These are phyloP conservation scores for Baccha elongata DNA, from an alignment of 2,888 invertebrate genomes.

Conservation along the genomic window DNA sequence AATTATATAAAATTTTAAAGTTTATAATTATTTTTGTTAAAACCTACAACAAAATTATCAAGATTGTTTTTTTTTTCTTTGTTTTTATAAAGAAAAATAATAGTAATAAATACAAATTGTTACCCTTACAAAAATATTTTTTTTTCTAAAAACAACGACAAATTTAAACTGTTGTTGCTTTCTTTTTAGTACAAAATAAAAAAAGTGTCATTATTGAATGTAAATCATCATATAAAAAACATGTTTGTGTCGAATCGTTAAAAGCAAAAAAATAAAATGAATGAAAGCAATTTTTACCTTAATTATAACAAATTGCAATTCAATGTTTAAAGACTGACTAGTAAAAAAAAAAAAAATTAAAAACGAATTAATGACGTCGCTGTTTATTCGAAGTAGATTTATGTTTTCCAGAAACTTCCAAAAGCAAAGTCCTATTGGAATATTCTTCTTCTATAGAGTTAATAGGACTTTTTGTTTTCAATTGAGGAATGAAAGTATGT, in stretches of 20 bases:
- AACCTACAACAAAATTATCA: conserved; percentile 19
- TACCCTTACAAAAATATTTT: conserved; percentile 30
- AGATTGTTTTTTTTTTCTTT: conserved; percentile 27
- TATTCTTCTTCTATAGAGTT: conserved; percentile 2
- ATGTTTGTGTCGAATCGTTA: conserved; percentile 61
- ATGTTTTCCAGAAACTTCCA: not conserved
- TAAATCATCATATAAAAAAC: not conserved
- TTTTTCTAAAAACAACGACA: conserved; percentile 18
- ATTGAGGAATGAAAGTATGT: conserved; percentile 5
- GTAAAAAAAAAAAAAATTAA: conserved; percentile 43
- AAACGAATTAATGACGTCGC: conserved; percentile 19
- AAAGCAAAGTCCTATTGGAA: conserved; percentile 22
- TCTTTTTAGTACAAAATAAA: conserved; percentile 60
- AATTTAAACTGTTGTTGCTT: conserved; percentile 43
- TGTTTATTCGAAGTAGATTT: not conserved
- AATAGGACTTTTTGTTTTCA: conserved; percentile 30
- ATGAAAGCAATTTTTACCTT: conserved; percentile 24
- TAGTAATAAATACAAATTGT: conserved; percentile 31
- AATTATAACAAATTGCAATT: conserved; percentile 47
- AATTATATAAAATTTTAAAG: conserved; percentile 42
- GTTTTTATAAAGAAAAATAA: too few species aligned
- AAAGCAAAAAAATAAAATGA: conserved; percentile 20
- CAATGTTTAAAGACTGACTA: conserved; percentile 70
- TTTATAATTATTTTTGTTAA: conserved; percentile 34
- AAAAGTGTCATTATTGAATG: not conserved